Base-by-base conservation (phyloP, 2,888 invertebrate genomes). In the Andrena bicolor region DNA sequence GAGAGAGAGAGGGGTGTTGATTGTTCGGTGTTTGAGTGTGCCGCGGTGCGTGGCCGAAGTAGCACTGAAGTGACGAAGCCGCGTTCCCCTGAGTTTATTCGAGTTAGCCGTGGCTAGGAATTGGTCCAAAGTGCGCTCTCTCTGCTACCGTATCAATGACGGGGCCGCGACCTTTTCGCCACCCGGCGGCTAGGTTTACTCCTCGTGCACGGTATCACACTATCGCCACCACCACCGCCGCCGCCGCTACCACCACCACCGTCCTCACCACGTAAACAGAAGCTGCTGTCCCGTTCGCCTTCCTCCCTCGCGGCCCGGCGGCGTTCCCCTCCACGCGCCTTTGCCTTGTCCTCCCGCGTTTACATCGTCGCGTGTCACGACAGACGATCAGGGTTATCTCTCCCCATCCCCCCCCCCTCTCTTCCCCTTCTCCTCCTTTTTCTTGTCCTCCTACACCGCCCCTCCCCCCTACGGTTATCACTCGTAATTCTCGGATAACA, bases 51-150 rank as follows among this genome's bases (percentile, higher is more conserved):
- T 90, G 90, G 92, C 90, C 91, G 85, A 90, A 90, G 90, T 90
- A 89, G 86, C 91, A 93, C 93, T 93, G 93, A 92, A 91, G 91
- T 89, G 86, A 89, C 84, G 86, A 83, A 87, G 90, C 83, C 79
- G 85, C 85, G 88, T 83, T 86, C 87, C 87, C 89, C 88, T 86
- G 82, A 85, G 91, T 93, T 92, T 93, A 93, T 93, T 92, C 90
- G 90, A 90, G 89, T 91, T 90, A 88, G 87, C 81, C 88, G 87
- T 82, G 84, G 85, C 87, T 79, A 85, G 86, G 88, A 90, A 90
- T 90, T 92, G 92, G 93, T 93, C 92, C 93, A 93, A 93, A 93
- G 92, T 93, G 89, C 92, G 90, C 85, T 90, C 89, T 88, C 83
- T 69, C 86, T 84, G 84, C 75, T 79, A 82, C 80, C 86, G 86